Percentiles rank a stretch among this genome's conserved stretches.
Conservation (phyloP, 2,797 vertebrate species). For the Manis pentadactyla region DNA sequence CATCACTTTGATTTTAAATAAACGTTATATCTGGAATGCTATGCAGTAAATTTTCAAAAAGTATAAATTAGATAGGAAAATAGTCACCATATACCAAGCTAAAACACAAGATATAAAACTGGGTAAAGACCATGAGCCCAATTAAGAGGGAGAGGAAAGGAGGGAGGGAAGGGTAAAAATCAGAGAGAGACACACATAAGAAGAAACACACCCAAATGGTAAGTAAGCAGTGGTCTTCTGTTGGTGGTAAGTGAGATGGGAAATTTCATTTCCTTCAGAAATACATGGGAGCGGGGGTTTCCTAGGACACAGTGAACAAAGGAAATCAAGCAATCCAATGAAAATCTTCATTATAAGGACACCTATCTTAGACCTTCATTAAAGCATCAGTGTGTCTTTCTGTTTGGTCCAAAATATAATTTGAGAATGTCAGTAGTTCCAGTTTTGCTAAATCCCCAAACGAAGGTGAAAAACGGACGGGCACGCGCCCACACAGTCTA, state of each 20-base stretch:
- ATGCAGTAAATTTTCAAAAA: background rate
- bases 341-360: background rate
- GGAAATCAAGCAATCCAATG: background rate
- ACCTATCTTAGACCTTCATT: background rate
- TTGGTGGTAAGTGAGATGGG: background rate
- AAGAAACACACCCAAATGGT: background rate
- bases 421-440: background rate
- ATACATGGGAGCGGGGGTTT: background rate
- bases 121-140: background rate
- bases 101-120: background rate
- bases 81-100: background rate
- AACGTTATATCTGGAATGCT: background rate
- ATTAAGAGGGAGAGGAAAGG: background rate
- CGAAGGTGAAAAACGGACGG: background rate
- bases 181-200: background rate
- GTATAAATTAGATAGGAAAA: background rate
- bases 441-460: background rate
- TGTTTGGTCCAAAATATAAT: background rate
- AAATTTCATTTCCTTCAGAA: background rate
- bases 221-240: background rate
- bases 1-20: background rate
- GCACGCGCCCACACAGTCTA: fast-evolving
- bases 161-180: too few relatives aligned
- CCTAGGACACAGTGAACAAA: background rate
- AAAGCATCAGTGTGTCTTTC: background rate